Evolutionary conservation across 2,797 vertebrate species (phyloP), one percentile per base, ranked within the genome.

Genomic region (Smutsia temminckii): DNA sequence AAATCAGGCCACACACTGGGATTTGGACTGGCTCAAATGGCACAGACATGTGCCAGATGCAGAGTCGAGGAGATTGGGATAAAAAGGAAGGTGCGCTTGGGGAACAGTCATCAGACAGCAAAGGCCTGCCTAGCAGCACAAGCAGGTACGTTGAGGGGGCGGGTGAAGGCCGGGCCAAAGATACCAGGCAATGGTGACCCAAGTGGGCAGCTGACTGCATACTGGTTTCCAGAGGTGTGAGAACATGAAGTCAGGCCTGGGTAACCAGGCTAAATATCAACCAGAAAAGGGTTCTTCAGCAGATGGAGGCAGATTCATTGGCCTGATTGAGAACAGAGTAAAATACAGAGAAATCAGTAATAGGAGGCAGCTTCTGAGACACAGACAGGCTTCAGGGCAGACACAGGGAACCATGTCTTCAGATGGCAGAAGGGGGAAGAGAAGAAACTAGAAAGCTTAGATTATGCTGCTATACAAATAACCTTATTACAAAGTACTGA

Each of bases 401-500:
- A 71, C 1, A 72, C 0, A 6, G 6, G 25, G 8, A 87, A 55
- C 4, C 23, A 42, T 17, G 8, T 68, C 75, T 57, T 21, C 12
- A 25, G 32, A 40, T n/a, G 29, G 32, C 1, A 57, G n/a, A 16
- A 2, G 40, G 10, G 5, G 4, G 9, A 16, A 51, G 32, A 55
- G 16, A 27, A 8, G 21, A 80, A 64, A 37, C 3, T 34, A 9
- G 32, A 83, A n/a, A 34, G 3, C 2, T 9, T 55, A 88, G 42
- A 77, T 88, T n/a, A 46, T 49, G n/a, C 37, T 46, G 20, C 17
- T 72, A 59, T 2, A 53, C n/a, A 64, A 97, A 97, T 96, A 97
- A 96, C 80, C 85, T 87, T 92, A 81, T 96, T 94, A 93, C 88
- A 97, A 97, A 96, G 78, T 42, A 93, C 81, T 97, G 86, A 83